Percentiles rank a stretch among this genome's conserved stretches.
Evolutionary conservation across 2,888 invertebrate genomes (phyloP).

Genomic region (Tachystola acroxantha): DNA sequence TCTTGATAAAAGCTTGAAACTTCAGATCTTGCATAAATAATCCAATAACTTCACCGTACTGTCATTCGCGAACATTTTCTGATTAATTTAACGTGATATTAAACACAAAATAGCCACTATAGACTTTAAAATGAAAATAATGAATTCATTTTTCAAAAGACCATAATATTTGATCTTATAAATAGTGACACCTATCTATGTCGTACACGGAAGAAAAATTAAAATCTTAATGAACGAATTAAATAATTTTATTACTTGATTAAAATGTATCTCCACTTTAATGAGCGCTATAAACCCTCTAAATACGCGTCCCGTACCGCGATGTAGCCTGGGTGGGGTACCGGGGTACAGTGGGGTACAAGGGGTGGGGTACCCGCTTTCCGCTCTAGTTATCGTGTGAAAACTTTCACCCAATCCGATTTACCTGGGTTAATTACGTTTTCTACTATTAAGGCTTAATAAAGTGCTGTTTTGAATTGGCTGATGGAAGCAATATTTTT

Average conservation of each 20-base stretch:
- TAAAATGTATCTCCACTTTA: conserved; percentile 24
- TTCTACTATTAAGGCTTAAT: conserved; percentile 55
- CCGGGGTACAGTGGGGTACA: conserved; percentile 9
- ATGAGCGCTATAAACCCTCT: conserved; percentile 32
- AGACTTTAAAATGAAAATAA: too few relatives aligned
- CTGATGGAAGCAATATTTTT: too few relatives aligned
- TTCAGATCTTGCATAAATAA: too few relatives aligned
- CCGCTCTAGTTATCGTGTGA: conserved; percentile 66
- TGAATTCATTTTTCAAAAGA: too few relatives aligned
- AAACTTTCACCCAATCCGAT: conserved; percentile 71
- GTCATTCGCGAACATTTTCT: too few relatives aligned
- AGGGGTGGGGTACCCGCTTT: conserved; percentile 27
- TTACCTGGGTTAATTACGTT: conserved; percentile 74
- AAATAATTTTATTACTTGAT: conserved; percentile 2
- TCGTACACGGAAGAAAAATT: too few relatives aligned
- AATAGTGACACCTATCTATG: too few relatives aligned
- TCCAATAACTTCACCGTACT: too few relatives aligned
- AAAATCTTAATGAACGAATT: neutral
- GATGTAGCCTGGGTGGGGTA: conserved; percentile 11
- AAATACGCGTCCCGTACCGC: conserved; percentile 19
- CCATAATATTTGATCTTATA: too few relatives aligned
- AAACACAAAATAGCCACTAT: too few relatives aligned
- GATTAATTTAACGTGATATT: too few relatives aligned
- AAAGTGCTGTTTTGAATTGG: conserved; percentile 24
- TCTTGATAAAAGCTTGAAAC: too few relatives aligned